A percentile compares a stretch with the other conserved stretches of the same genome.
phyloP scores from a whole-genome alignment of 92 coral and sea anemone species.

The Palythoa caribaeorum region DNA sequence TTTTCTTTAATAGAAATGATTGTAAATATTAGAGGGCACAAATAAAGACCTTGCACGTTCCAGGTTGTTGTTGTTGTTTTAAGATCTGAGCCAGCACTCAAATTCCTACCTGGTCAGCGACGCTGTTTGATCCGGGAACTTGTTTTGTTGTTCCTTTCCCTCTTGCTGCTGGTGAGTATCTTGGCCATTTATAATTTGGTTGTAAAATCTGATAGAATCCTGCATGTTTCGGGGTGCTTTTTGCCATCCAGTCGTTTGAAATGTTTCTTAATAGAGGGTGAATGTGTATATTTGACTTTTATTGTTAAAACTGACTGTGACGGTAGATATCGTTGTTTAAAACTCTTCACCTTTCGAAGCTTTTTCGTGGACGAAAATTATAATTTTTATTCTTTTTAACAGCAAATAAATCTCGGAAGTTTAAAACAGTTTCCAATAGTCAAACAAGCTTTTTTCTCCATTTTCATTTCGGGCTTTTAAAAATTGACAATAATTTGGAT shows the following conservation, averaged over 20 bases:
- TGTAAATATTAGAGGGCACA: too few species aligned
- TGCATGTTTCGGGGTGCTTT: background rate
- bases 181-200: background rate
- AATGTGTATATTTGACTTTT: background rate
- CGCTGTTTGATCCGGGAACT: conserved; percentile 68
- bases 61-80: too few species aligned
- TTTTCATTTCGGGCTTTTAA: background rate
- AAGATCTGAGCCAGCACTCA: conserved; percentile 40
- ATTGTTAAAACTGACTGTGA: background rate
- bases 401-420: background rate
- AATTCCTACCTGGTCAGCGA: conserved; percentile 14
- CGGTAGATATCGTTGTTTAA: background rate
- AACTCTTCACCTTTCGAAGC: background rate
- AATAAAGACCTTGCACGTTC: too few species aligned
- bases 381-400: background rate
- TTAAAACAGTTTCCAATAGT: background rate
- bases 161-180: conserved; percentile 72
- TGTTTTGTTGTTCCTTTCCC: conserved; percentile 54
- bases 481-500: background rate
- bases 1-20: too few species aligned
- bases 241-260: background rate
- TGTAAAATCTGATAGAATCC: conserved; percentile 64
- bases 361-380: background rate
- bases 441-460: background rate
- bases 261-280: background rate